A percentile compares a stretch with the other conserved stretches of the same genome.
These are phyloP conservation scores for Clarias fuscus DNA, from an alignment of 2,797 vertebrate genomes.

Conservation along the genomic window DNA sequence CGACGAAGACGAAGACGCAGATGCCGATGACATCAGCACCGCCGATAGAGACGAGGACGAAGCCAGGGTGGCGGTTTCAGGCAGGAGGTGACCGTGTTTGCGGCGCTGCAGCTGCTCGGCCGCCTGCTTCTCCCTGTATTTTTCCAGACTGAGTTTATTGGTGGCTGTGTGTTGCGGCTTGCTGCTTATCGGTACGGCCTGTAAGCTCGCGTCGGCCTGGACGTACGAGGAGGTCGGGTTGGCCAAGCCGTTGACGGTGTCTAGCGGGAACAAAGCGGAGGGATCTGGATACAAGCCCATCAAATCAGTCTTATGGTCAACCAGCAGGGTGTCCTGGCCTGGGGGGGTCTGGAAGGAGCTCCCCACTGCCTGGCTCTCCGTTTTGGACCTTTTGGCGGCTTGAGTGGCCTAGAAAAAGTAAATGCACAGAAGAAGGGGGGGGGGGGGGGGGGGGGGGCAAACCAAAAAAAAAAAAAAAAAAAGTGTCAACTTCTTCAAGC, in stretches of 20 bases:
- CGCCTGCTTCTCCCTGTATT: conserved; percentile 88
- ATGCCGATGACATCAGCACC: conserved; percentile 46
- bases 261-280: conserved; percentile 81
- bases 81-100: conserved; percentile 76
- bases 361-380: conserved; percentile 81
- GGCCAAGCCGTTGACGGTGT: conserved; percentile 81
- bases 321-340: conserved; percentile 80
- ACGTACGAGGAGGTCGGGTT: conserved; percentile 80
- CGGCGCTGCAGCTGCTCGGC: conserved; percentile 79
- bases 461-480: too few species aligned
- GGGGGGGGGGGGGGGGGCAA: too few species aligned
- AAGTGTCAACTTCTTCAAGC: not conserved
- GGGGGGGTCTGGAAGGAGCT: conserved; percentile 81
- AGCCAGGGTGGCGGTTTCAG: conserved; percentile 51
- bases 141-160: conserved; percentile 96
- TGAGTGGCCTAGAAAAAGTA: conserved; percentile 80
- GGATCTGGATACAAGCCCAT: conserved; percentile 78
- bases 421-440: not conserved
- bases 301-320: conserved; percentile 84
- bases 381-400: conserved; percentile 94
- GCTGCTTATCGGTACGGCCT: conserved; percentile 53
- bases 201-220: conserved; percentile 66
- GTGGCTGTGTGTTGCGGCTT: conserved; percentile 71
- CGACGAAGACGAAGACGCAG: conserved; percentile 55
- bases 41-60: conserved; percentile 38